Evolutionary conservation across 2,797 vertebrate species (phyloP).

Genomic region (Typhlichthys subterraneus): DNA sequence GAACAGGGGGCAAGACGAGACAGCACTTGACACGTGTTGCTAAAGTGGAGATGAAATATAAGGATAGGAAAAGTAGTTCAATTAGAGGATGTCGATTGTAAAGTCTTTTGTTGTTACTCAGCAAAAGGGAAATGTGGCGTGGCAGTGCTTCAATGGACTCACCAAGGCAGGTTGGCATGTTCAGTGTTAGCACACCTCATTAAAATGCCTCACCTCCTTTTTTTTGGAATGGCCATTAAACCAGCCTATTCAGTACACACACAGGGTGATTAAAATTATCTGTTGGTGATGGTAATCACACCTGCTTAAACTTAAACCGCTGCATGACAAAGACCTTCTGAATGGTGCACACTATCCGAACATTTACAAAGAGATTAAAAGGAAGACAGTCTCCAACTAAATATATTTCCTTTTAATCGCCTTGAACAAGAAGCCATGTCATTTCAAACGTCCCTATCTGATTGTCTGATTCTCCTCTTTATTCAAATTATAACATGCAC

Average conservation of each 20-base stretch:
- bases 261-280: slow-evolving; percentile 82
- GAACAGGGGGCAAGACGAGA: slow-evolving; percentile 49
- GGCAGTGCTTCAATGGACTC: slow-evolving; percentile 76
- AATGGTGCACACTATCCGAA: slow-evolving; percentile 74
- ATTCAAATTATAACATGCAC: slow-evolving; percentile 86
- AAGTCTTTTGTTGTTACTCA: slow-evolving; percentile 75
- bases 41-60: slow-evolving; percentile 71
- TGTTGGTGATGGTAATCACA: slow-evolving; percentile 79
- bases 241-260: slow-evolving; percentile 77
- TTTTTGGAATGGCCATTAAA: slow-evolving; percentile 77
- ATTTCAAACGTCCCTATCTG: slow-evolving; percentile 82
- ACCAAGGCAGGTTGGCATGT: slow-evolving; percentile 79
- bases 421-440: slow-evolving; percentile 81
- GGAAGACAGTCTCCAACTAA: slow-evolving; percentile 80
- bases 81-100: slow-evolving; percentile 76
- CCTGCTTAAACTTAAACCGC: slow-evolving; percentile 82
- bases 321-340: slow-evolving; percentile 81
- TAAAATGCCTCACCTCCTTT: slow-evolving; percentile 77
- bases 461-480: slow-evolving; percentile 84
- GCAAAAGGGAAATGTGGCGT: slow-evolving; percentile 71
- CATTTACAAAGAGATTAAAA: slow-evolving; percentile 83
- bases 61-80: slow-evolving; percentile 60
- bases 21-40: slow-evolving; percentile 69
- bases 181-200: slow-evolving; percentile 79
- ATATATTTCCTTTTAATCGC: slow-evolving; percentile 86